phyloP scores from a whole-genome alignment of 53 echinoderm and acorn worm species.

The Zoroaster sp. region DNA sequence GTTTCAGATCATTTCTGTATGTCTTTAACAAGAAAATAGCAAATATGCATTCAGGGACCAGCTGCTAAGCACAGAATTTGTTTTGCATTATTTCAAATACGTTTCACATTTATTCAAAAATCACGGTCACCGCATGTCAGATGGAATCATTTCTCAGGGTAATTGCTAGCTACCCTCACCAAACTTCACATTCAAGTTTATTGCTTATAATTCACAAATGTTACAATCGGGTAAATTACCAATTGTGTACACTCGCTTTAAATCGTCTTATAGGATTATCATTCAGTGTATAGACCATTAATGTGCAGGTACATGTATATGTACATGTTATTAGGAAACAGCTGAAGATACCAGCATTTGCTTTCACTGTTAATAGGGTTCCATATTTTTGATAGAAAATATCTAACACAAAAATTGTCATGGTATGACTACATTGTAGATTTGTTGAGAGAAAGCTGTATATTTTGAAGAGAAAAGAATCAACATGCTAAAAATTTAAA shows the following conservation, averaged over 20 bases:
- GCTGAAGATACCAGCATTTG: not conserved
- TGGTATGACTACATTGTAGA: not conserved
- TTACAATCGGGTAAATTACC: too few relatives aligned
- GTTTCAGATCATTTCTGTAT: too few relatives aligned
- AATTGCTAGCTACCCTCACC: too few relatives aligned
- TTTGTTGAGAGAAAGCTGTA: conserved; percentile 35
- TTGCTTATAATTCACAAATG: too few relatives aligned
- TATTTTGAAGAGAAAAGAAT: conserved; percentile 25
- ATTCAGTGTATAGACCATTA: not conserved
- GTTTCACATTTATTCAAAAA: too few relatives aligned
- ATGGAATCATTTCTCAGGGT: too few relatives aligned
- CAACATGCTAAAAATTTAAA: conserved; percentile 7
- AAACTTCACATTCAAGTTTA: not conserved
- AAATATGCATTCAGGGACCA: too few relatives aligned
- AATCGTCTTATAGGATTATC: not conserved
- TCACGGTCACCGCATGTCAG: too few relatives aligned
- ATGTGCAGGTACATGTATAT: not conserved
- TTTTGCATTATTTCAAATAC: too few relatives aligned
- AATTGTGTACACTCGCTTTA: too few relatives aligned
- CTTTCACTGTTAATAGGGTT: not conserved
- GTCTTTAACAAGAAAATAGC: too few relatives aligned
- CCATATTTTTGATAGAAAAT: conserved; percentile 30
- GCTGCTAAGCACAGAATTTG: too few relatives aligned
- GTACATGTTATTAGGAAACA: not conserved
- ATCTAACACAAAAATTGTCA: not conserved